These are phyloP conservation scores for Pristionchus entomophagus DNA, from an alignment of 2,888 invertebrate species.

Conservation along the genomic window DNA sequence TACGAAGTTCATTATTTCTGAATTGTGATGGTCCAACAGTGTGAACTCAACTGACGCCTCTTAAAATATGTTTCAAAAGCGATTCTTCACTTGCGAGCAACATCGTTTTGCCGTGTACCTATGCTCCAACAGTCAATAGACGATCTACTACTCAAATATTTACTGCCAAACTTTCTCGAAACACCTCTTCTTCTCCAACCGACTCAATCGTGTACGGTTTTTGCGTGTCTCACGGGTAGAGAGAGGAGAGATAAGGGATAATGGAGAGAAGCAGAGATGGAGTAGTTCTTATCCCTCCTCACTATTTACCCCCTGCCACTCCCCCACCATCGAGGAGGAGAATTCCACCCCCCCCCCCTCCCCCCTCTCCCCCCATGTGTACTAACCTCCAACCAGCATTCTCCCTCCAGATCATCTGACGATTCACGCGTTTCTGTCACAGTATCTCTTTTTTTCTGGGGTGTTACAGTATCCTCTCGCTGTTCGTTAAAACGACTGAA, in stretches of 20 bases:
- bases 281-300: neutral
- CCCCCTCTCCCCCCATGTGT: neutral
- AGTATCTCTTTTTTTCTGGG: no score
- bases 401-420: neutral
- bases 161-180: neutral
- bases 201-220: neutral
- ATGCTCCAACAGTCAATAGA: neutral
- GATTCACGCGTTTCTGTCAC: no score
- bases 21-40: no score
- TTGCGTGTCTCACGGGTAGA: constrained; percentile 8
- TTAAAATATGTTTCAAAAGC: no score
- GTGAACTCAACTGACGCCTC: no score
- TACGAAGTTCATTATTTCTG: no score
- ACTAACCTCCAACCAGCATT: constrained; percentile 31
- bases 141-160: neutral
- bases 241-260: neutral
- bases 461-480: neutral
- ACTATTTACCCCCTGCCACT: constrained; percentile 19
- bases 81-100: no score
- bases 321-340: neutral
- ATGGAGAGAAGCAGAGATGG: neutral
- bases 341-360: no score
- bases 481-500: neutral
- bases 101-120: neutral
- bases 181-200: neutral